These are phyloP conservation scores for Amphipoea oculea DNA, from an alignment of 2,888 invertebrate species.

Conservation along the genomic window DNA sequence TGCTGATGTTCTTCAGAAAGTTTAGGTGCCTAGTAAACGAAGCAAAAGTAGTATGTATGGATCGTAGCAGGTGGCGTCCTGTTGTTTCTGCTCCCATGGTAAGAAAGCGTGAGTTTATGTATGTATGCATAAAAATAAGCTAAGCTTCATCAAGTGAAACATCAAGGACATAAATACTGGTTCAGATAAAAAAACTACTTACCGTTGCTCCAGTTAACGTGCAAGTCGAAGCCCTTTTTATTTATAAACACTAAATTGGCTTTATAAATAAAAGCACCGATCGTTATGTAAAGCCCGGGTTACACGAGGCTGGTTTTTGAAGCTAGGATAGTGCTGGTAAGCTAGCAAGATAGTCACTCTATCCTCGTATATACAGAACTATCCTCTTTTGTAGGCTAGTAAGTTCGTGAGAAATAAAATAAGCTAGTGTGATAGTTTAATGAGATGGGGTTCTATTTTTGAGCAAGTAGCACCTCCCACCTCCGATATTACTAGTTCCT, in stretches of 20 bases:
- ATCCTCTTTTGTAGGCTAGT: not conserved
- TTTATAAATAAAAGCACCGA: constrained; percentile 14
- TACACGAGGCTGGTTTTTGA: not conserved
- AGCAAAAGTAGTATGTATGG: not conserved
- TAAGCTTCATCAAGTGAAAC: not conserved
- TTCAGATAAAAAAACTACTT: not conserved
- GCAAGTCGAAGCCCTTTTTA: constrained; percentile 12
- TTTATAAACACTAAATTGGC: constrained; percentile 23
- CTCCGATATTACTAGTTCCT: not conserved
- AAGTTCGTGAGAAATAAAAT: not conserved
- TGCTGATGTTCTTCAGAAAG: not conserved
- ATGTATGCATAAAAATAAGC: not conserved
- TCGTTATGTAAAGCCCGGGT: constrained; percentile 22
- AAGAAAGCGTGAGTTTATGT: not conserved
- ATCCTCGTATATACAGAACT: not conserved
- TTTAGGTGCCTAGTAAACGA: not conserved
- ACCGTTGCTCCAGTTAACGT: constrained; percentile 22
- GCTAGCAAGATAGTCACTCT: not conserved
- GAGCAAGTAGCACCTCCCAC: not conserved
- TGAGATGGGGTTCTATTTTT: not conserved
- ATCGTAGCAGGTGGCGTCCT: not conserved
- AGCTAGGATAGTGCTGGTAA: not conserved
- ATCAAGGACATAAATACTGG: constrained; percentile 7
- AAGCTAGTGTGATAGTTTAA: not conserved
- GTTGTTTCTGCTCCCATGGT: not conserved